Percentiles rank a stretch among this genome's conserved stretches.
phyloP scores from a whole-genome alignment of 2,113 vertebrate genomes.

The Connochaetes taurinus region DNA sequence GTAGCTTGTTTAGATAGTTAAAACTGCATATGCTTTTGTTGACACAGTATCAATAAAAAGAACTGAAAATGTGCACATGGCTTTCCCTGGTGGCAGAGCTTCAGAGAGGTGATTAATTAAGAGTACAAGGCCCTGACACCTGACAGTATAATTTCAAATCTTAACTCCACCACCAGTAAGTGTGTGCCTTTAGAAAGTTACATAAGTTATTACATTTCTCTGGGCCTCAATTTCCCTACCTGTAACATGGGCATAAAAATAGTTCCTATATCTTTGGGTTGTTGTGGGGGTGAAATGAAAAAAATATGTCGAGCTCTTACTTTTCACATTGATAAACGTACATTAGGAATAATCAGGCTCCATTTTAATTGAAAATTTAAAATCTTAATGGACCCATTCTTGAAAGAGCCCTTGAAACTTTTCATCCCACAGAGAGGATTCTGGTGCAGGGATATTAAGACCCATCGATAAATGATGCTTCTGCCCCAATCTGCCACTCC shows the following conservation, averaged over 20 bases:
- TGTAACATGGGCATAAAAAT: background rate
- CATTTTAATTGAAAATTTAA: background rate
- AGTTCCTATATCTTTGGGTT: background rate
- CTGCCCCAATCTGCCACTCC: background rate
- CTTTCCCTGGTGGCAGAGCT: background rate
- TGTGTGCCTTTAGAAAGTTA: slow-evolving; percentile 22
- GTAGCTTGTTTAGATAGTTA: slow-evolving; percentile 57
- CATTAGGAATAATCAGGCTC: background rate
- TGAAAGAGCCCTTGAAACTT: background rate
- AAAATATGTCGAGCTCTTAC: background rate
- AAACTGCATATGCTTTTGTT: slow-evolving; percentile 55
- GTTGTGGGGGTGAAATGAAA: background rate
- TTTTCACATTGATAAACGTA: background rate
- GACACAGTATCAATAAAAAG: slow-evolving; percentile 49
- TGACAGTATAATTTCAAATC: background rate
- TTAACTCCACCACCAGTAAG: background rate
- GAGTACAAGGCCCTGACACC: background rate
- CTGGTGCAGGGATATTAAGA: background rate
- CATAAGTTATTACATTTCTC: background rate
- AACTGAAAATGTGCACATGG: background rate
- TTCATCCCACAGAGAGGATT: background rate
- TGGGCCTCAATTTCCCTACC: background rate
- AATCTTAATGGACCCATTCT: background rate
- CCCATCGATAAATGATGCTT: background rate
- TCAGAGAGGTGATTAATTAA: slow-evolving; percentile 29